Base-by-base conservation (phyloP, 1,140 invertebrate genomes). In the Psilanteris sp. region DNA sequence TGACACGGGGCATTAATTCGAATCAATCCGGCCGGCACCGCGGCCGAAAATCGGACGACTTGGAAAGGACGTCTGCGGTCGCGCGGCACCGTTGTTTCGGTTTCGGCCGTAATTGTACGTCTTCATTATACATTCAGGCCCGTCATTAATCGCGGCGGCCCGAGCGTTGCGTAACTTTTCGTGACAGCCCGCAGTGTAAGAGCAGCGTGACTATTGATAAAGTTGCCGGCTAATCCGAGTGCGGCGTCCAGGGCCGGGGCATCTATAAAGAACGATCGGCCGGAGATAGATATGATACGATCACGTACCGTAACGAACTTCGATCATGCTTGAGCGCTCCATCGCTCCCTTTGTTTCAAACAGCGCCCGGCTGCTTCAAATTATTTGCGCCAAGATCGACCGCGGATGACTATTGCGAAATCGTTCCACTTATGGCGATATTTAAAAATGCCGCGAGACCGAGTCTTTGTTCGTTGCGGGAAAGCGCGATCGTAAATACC, bases 311-410 rank as follows among this genome's bases (percentile, higher is more conserved):
- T 82, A 79, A 78, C 83, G 66, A 79, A 81, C 75, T 80, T 66
- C 77, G 79, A 85, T 85, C 81, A 83, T 83, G 83, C 78, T 82
- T 80, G 77, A 82, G 79, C 78, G 82, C 81, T 74, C 83, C 57
- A 37, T 61, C 82, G 68, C 78, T 79, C 79, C 79, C 82, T 85
- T 85, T 85, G 83, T 85, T 85, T 83, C 83, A 81, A 81, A n/a
- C n/a, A 81, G 81, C 77, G 82, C 68, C 79, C 74, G 81, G 73
- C 79, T 77, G 77, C 82, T 52, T 52, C 54, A 9, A 61, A 71
- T 71, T 52, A 71, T 71, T 71, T 61, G 54, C 55, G 55, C 66
- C 16, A 54, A 48, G 64, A 68, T 57, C 64, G 24, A 11, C 32
- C 20, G 32, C 46, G 43, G 52, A 54, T 61, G 66, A 71, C 55